phyloP scores from a whole-genome alignment of 2,113 vertebrate genomes.

The Opisthocomus hoazin region DNA sequence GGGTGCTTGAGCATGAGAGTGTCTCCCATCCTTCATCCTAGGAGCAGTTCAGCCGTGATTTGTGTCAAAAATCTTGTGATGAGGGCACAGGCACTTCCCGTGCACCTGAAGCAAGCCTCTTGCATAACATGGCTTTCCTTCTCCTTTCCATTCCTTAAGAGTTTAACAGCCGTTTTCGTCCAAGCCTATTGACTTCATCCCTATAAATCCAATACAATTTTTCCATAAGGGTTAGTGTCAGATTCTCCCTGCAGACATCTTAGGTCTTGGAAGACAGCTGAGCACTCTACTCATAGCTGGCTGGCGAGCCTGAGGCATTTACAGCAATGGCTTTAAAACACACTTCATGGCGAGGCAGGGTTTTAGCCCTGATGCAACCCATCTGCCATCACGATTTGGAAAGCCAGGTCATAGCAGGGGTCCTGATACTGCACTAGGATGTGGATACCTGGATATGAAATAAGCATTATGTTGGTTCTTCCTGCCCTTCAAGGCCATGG shows the following conservation, averaged over 20 bases:
- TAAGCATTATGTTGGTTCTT: background rate
- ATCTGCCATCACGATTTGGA: background rate
- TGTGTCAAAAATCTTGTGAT: background rate
- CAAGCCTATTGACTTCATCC: constrained; percentile 53
- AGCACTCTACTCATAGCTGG: background rate
- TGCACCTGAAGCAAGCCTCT: constrained; percentile 13
- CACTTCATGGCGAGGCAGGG: background rate
- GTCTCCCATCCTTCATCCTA: background rate
- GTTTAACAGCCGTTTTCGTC: background rate
- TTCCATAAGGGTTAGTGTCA: constrained; percentile 51
- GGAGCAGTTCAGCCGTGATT: background rate
- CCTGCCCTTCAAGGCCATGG: background rate
- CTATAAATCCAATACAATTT: constrained; percentile 50
- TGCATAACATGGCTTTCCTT: background rate
- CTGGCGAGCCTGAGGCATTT: background rate
- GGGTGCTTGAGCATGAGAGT: background rate
- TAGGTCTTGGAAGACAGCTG: constrained; percentile 32
- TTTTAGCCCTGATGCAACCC: background rate
- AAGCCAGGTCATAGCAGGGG: background rate
- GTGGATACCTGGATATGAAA: background rate
- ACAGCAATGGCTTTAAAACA: background rate
- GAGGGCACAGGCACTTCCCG: background rate
- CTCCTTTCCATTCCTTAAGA: background rate
- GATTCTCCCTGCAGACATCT: constrained; percentile 45
- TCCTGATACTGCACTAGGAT: background rate